phyloP scores from a whole-genome alignment of 2,797 vertebrate genomes.

The Toxotes lorentzi region DNA sequence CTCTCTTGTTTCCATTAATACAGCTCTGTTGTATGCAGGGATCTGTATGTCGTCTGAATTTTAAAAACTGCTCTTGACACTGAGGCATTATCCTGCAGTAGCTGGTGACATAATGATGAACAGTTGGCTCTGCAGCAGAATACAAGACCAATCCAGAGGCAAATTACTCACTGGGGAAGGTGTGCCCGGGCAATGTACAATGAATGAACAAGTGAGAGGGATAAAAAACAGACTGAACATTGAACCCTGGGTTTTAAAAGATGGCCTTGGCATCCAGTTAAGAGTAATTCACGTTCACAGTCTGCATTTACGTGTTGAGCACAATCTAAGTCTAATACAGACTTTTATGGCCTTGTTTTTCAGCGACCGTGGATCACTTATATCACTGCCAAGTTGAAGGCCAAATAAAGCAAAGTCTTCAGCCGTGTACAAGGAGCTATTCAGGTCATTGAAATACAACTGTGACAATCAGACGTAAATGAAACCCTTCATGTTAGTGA shows the following conservation, averaged over 20 bases:
- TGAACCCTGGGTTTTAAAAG: constrained; percentile 68
- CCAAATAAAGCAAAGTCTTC: constrained; percentile 73
- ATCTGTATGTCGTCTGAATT: constrained; percentile 68
- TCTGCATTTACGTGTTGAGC: constrained; percentile 49
- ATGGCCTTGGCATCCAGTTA: constrained; percentile 57
- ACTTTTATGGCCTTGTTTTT: constrained; percentile 78
- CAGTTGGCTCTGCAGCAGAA: constrained; percentile 67
- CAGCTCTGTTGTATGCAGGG: constrained; percentile 46
- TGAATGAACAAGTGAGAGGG: constrained; percentile 75
- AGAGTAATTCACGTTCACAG: constrained; percentile 62
- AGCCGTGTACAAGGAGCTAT: constrained; percentile 72
- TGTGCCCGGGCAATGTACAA: constrained; percentile 62
- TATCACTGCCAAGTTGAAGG: constrained; percentile 65
- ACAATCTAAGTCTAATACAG: constrained; percentile 61
- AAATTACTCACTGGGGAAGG: constrained; percentile 77
- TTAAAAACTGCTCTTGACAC: constrained; percentile 74
- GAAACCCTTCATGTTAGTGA: constrained; percentile 57
- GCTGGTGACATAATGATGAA: constrained; percentile 82
- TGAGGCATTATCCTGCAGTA: constrained; percentile 77
- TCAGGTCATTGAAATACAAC: constrained; percentile 75
- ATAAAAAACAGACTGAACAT: constrained; percentile 61
- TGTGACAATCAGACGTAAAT: constrained; percentile 71
- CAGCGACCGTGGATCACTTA: constrained; percentile 59
- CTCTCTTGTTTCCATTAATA: constrained; percentile 38
- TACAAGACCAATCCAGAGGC: constrained; percentile 72